phyloP scores from a whole-genome alignment of 2,797 vertebrate species.

The Carcharodon carcharias region DNA sequence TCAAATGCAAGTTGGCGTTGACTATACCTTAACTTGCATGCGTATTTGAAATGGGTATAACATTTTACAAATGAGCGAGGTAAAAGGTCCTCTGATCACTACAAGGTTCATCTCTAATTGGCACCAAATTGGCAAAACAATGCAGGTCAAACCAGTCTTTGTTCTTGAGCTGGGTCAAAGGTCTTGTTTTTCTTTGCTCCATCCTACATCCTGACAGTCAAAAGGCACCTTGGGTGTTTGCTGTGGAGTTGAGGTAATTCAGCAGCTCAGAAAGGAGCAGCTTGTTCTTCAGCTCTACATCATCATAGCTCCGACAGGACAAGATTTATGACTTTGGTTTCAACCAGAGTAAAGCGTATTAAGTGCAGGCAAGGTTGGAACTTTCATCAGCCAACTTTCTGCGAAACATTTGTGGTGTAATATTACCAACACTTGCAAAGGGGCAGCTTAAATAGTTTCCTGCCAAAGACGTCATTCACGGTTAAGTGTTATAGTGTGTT shows the following conservation, averaged over 20 bases:
- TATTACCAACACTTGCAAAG: background rate
- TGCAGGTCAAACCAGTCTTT: no score
- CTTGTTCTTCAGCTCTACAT: background rate
- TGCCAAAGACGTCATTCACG: background rate
- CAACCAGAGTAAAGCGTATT: no score
- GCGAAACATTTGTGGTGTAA: background rate
- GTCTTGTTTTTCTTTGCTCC: background rate
- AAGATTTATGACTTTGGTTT: background rate
- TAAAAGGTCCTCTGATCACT: no score
- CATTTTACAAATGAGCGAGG: no score
- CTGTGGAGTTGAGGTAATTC: background rate
- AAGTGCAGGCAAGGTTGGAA: background rate
- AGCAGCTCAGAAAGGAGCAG: background rate
- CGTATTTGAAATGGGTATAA: background rate
- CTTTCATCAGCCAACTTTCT: background rate
- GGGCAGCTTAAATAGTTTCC: background rate
- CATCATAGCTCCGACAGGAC: background rate
- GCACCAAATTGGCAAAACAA: background rate
- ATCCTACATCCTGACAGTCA: background rate
- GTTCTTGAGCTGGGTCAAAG: background rate
- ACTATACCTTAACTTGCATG: background rate
- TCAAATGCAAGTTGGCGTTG: background rate
- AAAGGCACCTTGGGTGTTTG: background rate
- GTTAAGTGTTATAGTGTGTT: background rate
- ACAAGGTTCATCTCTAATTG: background rate